Conservation (phyloP, 2,888 invertebrate species). For the Listrodromus nycthemerus region DNA sequence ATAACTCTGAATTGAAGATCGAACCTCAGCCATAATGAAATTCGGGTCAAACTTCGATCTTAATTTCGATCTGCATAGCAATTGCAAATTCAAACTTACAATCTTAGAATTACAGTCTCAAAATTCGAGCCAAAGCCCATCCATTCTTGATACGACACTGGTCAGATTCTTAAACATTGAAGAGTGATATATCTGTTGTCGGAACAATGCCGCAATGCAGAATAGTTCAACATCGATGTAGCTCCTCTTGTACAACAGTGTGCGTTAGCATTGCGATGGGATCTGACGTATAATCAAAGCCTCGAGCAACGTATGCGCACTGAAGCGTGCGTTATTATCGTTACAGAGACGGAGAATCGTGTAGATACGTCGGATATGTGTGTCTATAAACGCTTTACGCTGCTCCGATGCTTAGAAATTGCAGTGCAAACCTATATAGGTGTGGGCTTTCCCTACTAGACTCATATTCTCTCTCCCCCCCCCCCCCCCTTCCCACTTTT, state of each 20-base stretch:
- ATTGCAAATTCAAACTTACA: too few relatives aligned
- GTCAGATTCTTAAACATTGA: too few relatives aligned
- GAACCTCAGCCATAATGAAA: too few relatives aligned
- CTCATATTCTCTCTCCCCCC: background rate
- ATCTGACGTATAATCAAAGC: conserved; percentile 28
- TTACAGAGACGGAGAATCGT: background rate
- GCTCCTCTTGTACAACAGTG: background rate
- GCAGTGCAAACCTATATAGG: background rate
- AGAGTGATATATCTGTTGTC: background rate
- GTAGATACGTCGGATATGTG: conserved; percentile 7
- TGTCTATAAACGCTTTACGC: conserved; percentile 8
- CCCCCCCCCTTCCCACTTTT: background rate
- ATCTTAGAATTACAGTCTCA: too few relatives aligned
- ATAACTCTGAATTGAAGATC: too few relatives aligned
- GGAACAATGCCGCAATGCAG: background rate
- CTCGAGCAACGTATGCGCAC: conserved; percentile 4
- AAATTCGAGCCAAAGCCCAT: too few relatives aligned
- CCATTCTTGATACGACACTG: too few relatives aligned
- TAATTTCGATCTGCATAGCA: too few relatives aligned
- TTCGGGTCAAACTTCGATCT: too few relatives aligned
- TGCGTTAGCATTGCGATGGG: background rate
- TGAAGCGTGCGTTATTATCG: conserved; percentile 15
- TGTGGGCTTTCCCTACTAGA: background rate
- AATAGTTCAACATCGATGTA: background rate
- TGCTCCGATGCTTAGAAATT: conserved; percentile 4